Evolutionary conservation across 2,113 vertebrate species (phyloP), one percentile per base, ranked within the genome.

Genomic region (Melanocharis versteri): DNA sequence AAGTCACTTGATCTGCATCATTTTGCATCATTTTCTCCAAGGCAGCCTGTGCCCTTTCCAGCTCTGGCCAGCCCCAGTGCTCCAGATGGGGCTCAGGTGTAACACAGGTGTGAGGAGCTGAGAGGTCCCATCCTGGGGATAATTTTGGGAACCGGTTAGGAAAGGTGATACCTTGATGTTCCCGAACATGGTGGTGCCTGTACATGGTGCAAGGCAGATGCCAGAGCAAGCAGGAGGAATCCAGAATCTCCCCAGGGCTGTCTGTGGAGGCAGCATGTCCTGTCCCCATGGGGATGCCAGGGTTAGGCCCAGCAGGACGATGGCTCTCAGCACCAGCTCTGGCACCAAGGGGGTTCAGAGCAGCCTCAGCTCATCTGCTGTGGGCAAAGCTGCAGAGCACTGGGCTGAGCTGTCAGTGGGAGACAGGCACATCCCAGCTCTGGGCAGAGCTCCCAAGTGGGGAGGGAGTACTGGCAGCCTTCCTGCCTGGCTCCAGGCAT

Each of bases 201-300:
- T 45, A 54, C 27, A 12, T 37, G 4, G 2, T 53, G 50, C 58
- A 37, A 53, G 58, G 24, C 42, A 73, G 50, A 33, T 60, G 33
- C 28, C 35, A 30, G 45, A 78, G 48, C 1, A 1, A 12, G 33
- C 45, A 56, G 37, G 31, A 86, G 39, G 21, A 61, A 8, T 24
- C 35, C 5, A 9, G 31, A 50, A 15, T 16, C 18, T 72, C 19
- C 11, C 26, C 45, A 50, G 50, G 15, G 28, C 9, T 50, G 33
- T 35, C 31, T 42, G 12, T 42, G 33, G n/a, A 28, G 51, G 33
- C 65, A 57, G 48, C n/a, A 50, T 19, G 1, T 26, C 33, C 66
- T 7, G 11, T 23, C 27, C 37, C 37, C 54, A 1, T 1, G 3
- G 50, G 51, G 47, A 44, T 5, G 0, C 21, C 0, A 0, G 13